Evolutionary conservation across 2,888 invertebrate genomes (phyloP).

Genomic region (Bimastos eiseni): DNA sequence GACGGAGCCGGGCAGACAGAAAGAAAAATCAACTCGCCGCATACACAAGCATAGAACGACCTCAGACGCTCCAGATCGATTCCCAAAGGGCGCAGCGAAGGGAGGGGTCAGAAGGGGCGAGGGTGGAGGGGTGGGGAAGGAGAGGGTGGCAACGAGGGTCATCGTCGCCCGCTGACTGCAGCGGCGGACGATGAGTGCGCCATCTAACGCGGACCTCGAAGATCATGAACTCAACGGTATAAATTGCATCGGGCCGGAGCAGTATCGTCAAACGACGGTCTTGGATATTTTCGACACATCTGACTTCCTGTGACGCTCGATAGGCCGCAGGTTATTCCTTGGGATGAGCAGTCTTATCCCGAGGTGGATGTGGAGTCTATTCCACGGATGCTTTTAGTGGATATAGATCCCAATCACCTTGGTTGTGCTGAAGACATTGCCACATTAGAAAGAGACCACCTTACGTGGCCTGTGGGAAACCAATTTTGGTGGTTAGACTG

Average conservation of each 20-base stretch:
- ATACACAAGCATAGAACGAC: background rate
- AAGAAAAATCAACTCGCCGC: too few species aligned
- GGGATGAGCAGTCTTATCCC: background rate
- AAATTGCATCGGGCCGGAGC: background rate
- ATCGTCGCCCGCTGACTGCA: background rate
- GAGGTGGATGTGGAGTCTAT: too few species aligned
- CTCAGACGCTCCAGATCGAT: background rate
- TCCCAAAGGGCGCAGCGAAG: background rate
- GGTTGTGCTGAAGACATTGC: too few species aligned
- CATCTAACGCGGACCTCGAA: background rate
- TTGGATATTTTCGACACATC: too few species aligned
- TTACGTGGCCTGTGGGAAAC: too few species aligned
- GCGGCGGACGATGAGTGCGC: background rate
- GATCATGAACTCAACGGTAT: background rate
- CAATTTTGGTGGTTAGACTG: too few species aligned
- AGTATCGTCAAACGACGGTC: too few species aligned
- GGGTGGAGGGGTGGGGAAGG: background rate
- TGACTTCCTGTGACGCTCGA: too few species aligned
- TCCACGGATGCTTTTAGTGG: too few species aligned
- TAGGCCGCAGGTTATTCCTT: too few species aligned
- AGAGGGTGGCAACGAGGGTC: background rate
- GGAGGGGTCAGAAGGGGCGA: background rate
- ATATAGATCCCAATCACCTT: too few species aligned
- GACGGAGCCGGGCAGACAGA: background rate
- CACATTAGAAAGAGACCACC: too few species aligned